Base-by-base conservation (phyloP, 2,797 vertebrate genomes). In the Melanotaenia pygmaea region DNA sequence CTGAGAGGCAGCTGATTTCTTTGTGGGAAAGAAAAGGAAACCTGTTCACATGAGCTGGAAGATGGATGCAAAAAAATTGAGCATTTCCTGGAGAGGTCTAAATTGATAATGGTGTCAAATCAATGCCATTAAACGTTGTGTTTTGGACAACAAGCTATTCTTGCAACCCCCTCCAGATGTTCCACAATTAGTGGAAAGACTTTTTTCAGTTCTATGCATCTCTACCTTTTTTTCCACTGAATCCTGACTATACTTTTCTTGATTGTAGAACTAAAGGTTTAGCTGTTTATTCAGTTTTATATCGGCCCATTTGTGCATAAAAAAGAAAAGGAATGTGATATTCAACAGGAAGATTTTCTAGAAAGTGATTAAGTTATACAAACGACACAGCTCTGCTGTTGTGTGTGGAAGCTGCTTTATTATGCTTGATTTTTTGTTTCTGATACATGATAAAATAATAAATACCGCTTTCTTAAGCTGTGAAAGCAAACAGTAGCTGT, bases 1-100 rank as follows among this genome's bases (percentile, higher is more conserved):
- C 57, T 94, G 50, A 63, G 8, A 1, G 80, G 67, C 1, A 63
- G 83, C 40, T 88, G 83, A 88, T 5, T 68, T 14, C 9, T 10
- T 24, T 75, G 51, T 35, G 10, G n/a, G 30, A 56, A 71, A 35
- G 16, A 45, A 56, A 50, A 18, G 37, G 9, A 30, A 24, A 38
- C 0, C 37, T 37, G 4, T 10, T 4, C 38, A 50, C 6, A 30
- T n/a, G 54, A 34, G 43, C 22, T 1, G 7, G n/a, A 4, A 4
- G n/a, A 65, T 45, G 20, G 57, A 65, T 11, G 22, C 10, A 54
- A 43, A 61, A 51, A 37, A 16, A 18, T 24, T 16, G 20, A 45
- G 6, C 50, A 43, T 47, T 13, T 66, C 14, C 60, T 65, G 67
- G 40, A 70, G 64, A 40, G 45, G 28, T 62, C 1, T 3, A 34